Evolutionary conservation across 2,113 vertebrate genomes (phyloP).

Genomic region (Myiopsitta monachus): DNA sequence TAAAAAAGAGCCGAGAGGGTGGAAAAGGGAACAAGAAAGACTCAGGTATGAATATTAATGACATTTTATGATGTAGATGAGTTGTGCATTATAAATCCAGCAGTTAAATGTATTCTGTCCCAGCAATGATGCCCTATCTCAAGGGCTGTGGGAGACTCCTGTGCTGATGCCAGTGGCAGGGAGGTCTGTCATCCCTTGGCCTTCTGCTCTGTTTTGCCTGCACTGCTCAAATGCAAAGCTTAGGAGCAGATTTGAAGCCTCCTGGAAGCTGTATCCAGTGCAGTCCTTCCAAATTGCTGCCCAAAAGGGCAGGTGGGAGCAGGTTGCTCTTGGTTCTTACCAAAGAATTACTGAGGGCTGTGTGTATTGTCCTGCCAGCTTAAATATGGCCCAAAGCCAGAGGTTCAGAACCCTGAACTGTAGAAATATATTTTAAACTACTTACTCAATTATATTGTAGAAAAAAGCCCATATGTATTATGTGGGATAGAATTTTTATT

Average conservation of each 20-base stretch:
- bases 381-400: accelerated
- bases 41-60: conserved; percentile 79
- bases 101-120: accelerated
- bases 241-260: background rate
- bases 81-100: background rate
- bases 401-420: background rate
- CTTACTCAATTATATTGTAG: accelerated
- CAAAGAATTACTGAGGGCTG: background rate
- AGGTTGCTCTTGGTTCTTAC: background rate
- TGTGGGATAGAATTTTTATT: background rate
- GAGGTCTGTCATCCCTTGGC: background rate
- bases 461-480: background rate
- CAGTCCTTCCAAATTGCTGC: accelerated
- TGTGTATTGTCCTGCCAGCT: background rate
- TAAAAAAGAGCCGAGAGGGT: conserved; percentile 96
- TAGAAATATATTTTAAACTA: background rate
- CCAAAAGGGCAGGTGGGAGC: accelerated
- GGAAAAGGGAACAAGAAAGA: conserved; percentile 91
- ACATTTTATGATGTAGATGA: background rate
- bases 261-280: accelerated
- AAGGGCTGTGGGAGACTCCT: background rate
- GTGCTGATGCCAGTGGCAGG: accelerated
- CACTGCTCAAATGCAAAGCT: accelerated
- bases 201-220: accelerated
- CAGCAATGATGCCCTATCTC: accelerated